Base-by-base conservation (phyloP, 2,113 vertebrate species). In the Holacanthus passer region DNA sequence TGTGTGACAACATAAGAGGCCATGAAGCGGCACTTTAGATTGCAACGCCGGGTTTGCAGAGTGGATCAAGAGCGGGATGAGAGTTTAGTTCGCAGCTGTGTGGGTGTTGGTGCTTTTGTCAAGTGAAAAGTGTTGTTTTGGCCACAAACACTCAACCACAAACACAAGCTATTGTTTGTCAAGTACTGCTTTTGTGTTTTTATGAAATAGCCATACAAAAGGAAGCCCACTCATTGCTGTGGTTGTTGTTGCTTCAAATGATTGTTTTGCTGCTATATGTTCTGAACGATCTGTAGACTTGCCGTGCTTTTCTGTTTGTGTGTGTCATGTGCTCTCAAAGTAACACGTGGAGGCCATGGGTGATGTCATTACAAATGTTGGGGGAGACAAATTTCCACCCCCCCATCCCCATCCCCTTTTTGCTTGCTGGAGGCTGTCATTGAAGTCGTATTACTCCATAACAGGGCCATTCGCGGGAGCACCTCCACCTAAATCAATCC, bases 61-160 rank as follows among this genome's bases (percentile, higher is more conserved):
- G 90, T 63, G 87, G 87, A 56, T 93, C 50, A 48, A 88, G 88
- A 89, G 90, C 68, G 6, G 39, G 65, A 31, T 79, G 87, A 86
- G 82, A 60, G 90, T 71, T 80, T 45, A 74, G 87, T 76, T 86
- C 20, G 50, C 59, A 19, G 84, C 83, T 78, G 85, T 60, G 93
- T 91, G 82, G 88, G 91, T 24, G 89, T 79, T 31, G 65, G 53
- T 71, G 88, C 83, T 78, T 90, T 91, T 86, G 90, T 91, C 79
- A 59, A 89, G 82, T 75, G 81, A 87, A 86, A 88, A 89, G 83
- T 89, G 80, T 89, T 93, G 87, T 92, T 90, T 88, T 78, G 81
- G 86, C 89, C 79, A 83, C 81, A 93, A 92, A 89, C 89, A 84
- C 89, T 90, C 83, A 45, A 85, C 63, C 60, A 67, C 73, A 82